Base-by-base conservation (phyloP, 2,888 invertebrate species). In the Caenorhabditis angaria region DNA sequence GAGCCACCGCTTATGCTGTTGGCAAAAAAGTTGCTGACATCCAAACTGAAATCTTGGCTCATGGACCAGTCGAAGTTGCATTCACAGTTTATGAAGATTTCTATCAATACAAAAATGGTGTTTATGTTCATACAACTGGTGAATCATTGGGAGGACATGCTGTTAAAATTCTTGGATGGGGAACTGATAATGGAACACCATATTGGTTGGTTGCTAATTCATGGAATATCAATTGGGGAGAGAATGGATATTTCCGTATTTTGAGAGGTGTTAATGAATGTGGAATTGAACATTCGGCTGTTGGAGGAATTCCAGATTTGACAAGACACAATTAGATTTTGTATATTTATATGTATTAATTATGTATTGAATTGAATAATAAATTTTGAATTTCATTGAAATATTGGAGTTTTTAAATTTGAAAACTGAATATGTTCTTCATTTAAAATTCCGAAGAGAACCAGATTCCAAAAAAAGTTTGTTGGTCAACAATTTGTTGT, bases 131-230 rank as follows among this genome's bases (percentile, higher is more conserved):
- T 69, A 70, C 70, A 35, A 70, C 90, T 69, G 94, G 94, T 4
- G 89, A 90, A 8, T 70, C 67, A 1, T 90, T 89, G 28, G 94
- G 94, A 35, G 93, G 93, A 0, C 94, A 94, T 88, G 94, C 94
- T 47, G 91, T 94, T 66, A 92, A 92, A 85, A 92, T 94, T 58
- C 88, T 94, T 51, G 94, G 95, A 18, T 95, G 94, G 93, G 95
- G 95, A 53, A 92, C 93, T 77, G 79, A 81, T 32, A 91, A 91
- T 59, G 91, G 91, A 10, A 91, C 90, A 61, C 92, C 93, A 50
- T 95, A 94, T 88, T 95, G 95, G 95, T 90, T 94, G 18, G 91
- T 94, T 81, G 94, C 93, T 60, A 95, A 95, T 90, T 94, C 94
- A 0, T 95, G 94, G 95, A 94, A 94, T 89, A 90, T 91, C 0